Evolutionary conservation across 2,113 vertebrate genomes (phyloP), one percentile per base, ranked within the genome.

Genomic region (Galemys pyrenaicus): DNA sequence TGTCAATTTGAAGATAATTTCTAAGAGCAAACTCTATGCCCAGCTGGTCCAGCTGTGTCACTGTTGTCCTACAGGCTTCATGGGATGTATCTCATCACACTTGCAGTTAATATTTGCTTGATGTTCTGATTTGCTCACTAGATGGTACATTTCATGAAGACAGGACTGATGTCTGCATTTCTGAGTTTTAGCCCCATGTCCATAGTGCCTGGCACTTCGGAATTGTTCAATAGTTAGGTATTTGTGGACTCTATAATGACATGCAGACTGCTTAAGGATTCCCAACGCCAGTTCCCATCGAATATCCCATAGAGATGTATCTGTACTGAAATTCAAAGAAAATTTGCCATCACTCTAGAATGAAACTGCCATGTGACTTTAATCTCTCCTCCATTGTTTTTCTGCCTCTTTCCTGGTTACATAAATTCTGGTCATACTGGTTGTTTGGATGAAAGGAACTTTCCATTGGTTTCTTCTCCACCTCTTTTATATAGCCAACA

Each of bases 271-370:
- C 39, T 51, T 1, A 62, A 75, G 30, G 28, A 44, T 71, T 58
- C 41, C 49, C 54, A 88, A 67, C 9, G 62, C 35, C 24, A 60
- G 6, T 28, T 6, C n/a, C n/a, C 39, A 46, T 4, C 37, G 37
- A 64, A 4, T 28, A 83, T 22, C 26, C 32, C 32, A 24, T 6
- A 87, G 3, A 60, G 20, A 3, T 78, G 6, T 30, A 24, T 7
- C 9, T 28, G 64, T 91, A 56, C 16, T 65, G 30, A 91, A 92
- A 87, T 73, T 80, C 87, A 73, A 82, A 93, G 20, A 68, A 41
- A 75, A 75, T 0, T 26, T 89, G n/a, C 46, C 62, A 58, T 82
- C 32, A 65, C 54, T 83, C 46, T 68, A 58, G 7, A 77, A 64
- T 16, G 2, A 89, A 87, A 30, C 46, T 41, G 26, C 11, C 60